Evolutionary conservation across 1,140 invertebrate genomes (phyloP).

Genomic region (Uloborus diversus): DNA sequence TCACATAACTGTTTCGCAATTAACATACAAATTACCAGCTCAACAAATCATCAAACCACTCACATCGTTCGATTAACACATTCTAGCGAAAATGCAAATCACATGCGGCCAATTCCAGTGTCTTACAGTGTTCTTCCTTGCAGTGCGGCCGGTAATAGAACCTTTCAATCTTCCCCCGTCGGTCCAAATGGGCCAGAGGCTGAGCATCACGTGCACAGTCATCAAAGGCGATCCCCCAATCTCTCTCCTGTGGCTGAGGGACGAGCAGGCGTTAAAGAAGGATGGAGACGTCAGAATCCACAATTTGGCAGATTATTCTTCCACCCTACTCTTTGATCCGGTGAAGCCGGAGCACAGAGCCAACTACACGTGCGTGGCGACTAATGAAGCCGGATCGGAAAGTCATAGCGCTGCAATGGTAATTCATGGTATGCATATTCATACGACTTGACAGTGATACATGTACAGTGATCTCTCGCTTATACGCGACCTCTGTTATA

Average conservation of each 20-base stretch:
- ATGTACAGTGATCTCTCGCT: too few species aligned
- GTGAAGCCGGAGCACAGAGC: conserved; percentile 71
- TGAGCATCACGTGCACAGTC: conserved; percentile 84
- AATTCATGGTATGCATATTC: conserved; percentile 75
- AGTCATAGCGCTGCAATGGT: conserved; percentile 72
- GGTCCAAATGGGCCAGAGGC: conserved; percentile 83
- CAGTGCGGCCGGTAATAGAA: conserved; percentile 63
- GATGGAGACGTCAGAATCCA: conserved; percentile 46
- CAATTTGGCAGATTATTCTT: conserved; percentile 59
- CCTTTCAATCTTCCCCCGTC: conserved; percentile 71
- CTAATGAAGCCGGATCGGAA: conserved; percentile 73
- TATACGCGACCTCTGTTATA: too few species aligned
- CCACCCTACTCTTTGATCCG: conserved; percentile 59
- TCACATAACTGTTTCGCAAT: too few species aligned
- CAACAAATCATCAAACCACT: too few species aligned
- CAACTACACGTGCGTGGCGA: conserved; percentile 75
- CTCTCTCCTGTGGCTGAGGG: conserved; percentile 80
- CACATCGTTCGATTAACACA: too few species aligned
- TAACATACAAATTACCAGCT: too few species aligned
- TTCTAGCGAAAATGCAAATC: too few species aligned
- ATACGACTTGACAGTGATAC: neutral
- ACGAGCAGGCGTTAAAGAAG: conserved; percentile 71
- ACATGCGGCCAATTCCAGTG: too few species aligned
- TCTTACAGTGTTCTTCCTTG: too few species aligned
- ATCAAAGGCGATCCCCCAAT: conserved; percentile 81